Evolutionary conservation across 2,888 invertebrate genomes (phyloP).

Genomic region (Eumacrocentrus americanus): DNA sequence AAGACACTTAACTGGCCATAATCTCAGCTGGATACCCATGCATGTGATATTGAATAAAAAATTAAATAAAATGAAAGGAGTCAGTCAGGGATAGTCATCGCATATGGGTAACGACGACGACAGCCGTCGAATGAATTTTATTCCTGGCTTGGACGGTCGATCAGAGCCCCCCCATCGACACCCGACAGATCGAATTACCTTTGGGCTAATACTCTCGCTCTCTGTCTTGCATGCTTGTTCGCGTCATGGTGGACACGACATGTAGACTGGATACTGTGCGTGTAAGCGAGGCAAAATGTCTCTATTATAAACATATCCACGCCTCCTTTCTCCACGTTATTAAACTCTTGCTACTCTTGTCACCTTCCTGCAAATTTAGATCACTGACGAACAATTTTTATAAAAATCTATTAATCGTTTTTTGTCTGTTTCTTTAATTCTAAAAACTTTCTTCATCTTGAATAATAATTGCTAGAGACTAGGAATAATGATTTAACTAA

Average conservation of each 20-base stretch:
- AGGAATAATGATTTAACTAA: no score
- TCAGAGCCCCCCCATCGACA: constrained; percentile 22
- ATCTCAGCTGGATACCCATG: constrained; percentile 25
- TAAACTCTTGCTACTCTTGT: no score
- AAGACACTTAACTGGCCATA: constrained; percentile 25
- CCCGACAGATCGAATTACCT: constrained; percentile 28
- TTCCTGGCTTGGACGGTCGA: constrained; percentile 11
- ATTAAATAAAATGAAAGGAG: not conserved
- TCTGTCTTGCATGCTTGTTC: constrained; percentile 18
- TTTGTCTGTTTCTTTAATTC: not conserved
- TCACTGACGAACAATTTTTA: no score
- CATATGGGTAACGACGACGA: not conserved
- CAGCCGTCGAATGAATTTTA: constrained; percentile 22
- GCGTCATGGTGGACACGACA: constrained; percentile 12
- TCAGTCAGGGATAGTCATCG: not conserved
- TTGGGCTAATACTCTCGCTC: constrained; percentile 22
- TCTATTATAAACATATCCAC: constrained; percentile 10
- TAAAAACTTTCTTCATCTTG: not conserved
- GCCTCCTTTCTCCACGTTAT: constrained; percentile 8
- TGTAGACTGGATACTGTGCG: constrained; percentile 13
- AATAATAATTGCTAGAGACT: no score
- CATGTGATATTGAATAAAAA: constrained; percentile 5
- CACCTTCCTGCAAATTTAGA: no score
- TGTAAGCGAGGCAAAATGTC: constrained; percentile 20
- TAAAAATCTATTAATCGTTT: no score